phyloP scores from a whole-genome alignment of 2,113 vertebrate species.

The Lathamus discolor region DNA sequence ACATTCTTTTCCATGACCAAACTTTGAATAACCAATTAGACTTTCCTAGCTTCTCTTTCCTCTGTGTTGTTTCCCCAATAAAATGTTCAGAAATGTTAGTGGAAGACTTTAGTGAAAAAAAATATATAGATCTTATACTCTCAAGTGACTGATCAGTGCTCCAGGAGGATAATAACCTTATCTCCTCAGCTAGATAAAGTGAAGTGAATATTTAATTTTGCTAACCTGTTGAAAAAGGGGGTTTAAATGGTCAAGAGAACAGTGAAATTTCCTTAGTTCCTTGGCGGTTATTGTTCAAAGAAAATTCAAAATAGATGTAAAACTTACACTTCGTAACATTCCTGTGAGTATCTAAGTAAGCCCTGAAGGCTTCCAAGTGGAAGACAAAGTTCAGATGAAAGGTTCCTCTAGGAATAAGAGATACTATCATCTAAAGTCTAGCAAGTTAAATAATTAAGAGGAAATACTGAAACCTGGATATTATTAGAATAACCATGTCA shows the following conservation, averaged over 20 bases:
- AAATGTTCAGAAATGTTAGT: neutral
- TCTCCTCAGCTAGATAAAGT: neutral
- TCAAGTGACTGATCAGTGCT: neutral
- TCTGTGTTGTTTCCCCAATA: neutral
- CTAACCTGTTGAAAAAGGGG: neutral
- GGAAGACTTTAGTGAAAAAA: neutral
- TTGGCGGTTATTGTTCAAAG: neutral
- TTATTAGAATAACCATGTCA: neutral
- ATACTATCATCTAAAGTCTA: neutral
- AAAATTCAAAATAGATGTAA: neutral
- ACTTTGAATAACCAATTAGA: neutral
- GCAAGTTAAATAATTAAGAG: constrained; percentile 29
- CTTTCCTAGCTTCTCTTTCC: neutral
- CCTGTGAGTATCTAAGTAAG: constrained; percentile 5
- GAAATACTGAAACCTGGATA: neutral
- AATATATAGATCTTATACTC: neutral
- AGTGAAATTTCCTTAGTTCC: neutral
- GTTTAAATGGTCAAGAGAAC: neutral
- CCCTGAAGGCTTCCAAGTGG: constrained; percentile 15
- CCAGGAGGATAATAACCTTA: neutral
- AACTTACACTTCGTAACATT: neutral
- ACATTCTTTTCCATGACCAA: neutral
- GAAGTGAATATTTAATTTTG: neutral
- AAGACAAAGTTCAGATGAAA: constrained; percentile 24
- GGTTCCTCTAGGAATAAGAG: neutral